Evolutionary conservation across 2,113 vertebrate genomes (phyloP).

Genomic region (Daubentonia madagascariensis): DNA sequence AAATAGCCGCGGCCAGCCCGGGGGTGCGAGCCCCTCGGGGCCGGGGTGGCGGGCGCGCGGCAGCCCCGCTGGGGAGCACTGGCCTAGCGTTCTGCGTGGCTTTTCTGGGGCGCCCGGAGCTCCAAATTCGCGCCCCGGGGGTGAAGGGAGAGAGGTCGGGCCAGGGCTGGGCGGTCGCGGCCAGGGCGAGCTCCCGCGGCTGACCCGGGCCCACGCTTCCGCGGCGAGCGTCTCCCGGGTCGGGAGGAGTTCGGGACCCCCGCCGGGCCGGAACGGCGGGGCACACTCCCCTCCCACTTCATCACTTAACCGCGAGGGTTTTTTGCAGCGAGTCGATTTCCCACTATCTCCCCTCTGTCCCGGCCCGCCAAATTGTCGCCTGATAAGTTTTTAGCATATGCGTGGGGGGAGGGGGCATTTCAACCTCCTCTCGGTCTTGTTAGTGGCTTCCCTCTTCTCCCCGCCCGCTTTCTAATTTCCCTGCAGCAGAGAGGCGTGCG

Average conservation of each 20-base stretch:
- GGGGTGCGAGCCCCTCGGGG: conserved; percentile 66
- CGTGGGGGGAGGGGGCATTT: conserved; percentile 33
- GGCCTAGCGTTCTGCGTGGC: neutral
- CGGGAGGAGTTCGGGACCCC: conserved; percentile 1
- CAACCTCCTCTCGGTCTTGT: neutral
- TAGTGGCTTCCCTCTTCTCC: neutral
- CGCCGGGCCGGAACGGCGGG: neutral
- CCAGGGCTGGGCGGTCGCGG: neutral
- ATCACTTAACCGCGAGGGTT: neutral
- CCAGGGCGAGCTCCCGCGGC: neutral
- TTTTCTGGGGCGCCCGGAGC: neutral
- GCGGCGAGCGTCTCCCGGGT: neutral
- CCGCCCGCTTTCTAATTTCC: neutral
- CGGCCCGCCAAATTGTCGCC: conserved; percentile 74
- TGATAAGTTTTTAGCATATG: conserved; percentile 43
- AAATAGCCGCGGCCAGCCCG: conserved; percentile 83
- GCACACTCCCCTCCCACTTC: neutral
- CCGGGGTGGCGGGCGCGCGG: neutral
- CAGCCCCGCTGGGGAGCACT: neutral
- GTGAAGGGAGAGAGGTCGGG: conserved; percentile 36
- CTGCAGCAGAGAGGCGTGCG: neutral
- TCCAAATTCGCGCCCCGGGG: neutral
- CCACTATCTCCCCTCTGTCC: neutral
- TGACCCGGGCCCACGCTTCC: conserved; percentile 12
- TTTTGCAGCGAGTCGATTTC: neutral